phyloP scores from a whole-genome alignment of 2,113 vertebrate species.

The Cathartes aura region DNA sequence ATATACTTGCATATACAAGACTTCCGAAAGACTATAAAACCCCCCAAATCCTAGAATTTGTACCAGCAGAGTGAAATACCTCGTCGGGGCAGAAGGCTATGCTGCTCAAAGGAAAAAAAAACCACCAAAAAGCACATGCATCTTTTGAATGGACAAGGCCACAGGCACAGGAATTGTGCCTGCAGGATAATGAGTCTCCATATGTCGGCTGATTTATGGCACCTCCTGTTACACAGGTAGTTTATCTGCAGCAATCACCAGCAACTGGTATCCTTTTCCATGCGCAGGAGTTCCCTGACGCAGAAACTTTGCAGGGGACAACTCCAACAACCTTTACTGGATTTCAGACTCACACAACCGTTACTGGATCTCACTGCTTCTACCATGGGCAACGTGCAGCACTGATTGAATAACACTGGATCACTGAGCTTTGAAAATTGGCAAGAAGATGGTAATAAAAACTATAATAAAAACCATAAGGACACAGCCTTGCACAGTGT shows the following conservation, averaged over 20 bases:
- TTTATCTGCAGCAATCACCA: neutral
- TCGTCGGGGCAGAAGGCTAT: neutral
- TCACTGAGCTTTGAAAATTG: neutral
- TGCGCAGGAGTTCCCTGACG: accelerated
- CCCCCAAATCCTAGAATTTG: neutral
- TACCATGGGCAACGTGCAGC: neutral
- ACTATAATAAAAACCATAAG: neutral
- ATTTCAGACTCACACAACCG: neutral
- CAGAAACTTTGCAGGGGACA: neutral
- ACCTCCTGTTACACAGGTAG: neutral
- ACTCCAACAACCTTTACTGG: neutral
- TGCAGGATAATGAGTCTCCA: neutral
- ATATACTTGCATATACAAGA: neutral
- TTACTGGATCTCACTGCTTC: neutral
- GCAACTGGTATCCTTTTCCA: neutral
- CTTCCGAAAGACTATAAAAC: neutral
- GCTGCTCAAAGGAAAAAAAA: neutral
- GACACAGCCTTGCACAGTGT: neutral
- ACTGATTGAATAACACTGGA: neutral
- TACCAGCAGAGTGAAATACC: neutral
- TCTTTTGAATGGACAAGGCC: neutral
- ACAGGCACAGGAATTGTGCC: neutral
- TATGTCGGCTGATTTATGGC: neutral
- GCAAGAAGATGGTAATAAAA: neutral
- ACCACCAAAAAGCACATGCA: neutral